A percentile compares a stretch with the other conserved stretches of the same genome.
These are phyloP conservation scores for Anthoscopus minutus DNA, from an alignment of 2,113 vertebrate species.

Conservation along the genomic window DNA sequence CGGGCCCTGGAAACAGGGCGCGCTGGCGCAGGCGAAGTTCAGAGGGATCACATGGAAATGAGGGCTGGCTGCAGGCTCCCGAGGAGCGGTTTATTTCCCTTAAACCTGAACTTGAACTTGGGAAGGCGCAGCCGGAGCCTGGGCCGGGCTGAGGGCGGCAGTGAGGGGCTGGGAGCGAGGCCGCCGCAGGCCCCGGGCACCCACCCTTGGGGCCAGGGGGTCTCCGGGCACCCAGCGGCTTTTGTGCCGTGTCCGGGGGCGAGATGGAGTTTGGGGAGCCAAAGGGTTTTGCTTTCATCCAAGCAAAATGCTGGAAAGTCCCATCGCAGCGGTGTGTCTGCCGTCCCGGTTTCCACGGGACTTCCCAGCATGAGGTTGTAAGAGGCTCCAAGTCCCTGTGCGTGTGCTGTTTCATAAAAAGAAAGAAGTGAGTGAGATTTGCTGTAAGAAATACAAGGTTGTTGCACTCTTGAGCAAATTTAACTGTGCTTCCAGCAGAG, in stretches of 20 bases:
- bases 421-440: background rate
- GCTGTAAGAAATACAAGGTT: background rate
- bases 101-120: slow-evolving; percentile 77
- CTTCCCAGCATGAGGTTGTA: background rate
- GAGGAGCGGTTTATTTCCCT: slow-evolving; percentile 64
- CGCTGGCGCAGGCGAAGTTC: slow-evolving; percentile 64
- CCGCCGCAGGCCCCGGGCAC: background rate
- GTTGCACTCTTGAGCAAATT: background rate
- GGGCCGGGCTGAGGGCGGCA: background rate
- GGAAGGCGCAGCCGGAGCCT: slow-evolving; percentile 36
- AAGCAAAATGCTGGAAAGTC: background rate
- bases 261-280: background rate
- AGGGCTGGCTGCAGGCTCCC: slow-evolving; percentile 67
- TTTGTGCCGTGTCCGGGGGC: background rate
- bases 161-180: background rate
- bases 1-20: slow-evolving; percentile 71
- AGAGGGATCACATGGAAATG: slow-evolving; percentile 72
- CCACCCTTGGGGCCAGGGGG: background rate
- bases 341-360: background rate
- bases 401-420: background rate
- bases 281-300: background rate
- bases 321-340: background rate
- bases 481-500: background rate
- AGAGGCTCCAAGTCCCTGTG: background rate
- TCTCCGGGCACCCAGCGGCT: background rate